Conservation (phyloP, 2,113 vertebrate species). For the Verasper variegatus region DNA sequence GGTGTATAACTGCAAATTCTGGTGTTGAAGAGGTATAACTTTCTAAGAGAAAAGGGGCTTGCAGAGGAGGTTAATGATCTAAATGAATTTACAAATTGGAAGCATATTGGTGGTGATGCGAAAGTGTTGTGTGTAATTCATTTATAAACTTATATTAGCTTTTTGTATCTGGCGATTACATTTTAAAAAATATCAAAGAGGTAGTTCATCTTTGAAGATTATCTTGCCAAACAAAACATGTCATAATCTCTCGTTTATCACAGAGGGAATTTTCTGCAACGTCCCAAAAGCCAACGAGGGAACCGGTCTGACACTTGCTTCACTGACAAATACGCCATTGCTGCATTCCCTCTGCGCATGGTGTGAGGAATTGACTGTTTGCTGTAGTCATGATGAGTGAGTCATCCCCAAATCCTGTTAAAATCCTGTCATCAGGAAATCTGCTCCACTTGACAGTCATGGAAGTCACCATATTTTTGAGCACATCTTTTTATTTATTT, state of each 20-base stretch:
- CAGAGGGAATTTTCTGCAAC: not conserved
- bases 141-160: too few relatives aligned
- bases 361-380: not conserved
- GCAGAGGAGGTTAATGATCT: too few relatives aligned
- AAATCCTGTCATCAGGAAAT: constrained; percentile 32
- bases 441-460: constrained; percentile 32
- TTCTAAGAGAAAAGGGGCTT: too few relatives aligned
- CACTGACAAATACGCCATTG: not conserved
- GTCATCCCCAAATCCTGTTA: constrained; percentile 38
- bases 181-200: too few relatives aligned
- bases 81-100: too few relatives aligned
- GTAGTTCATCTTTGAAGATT: too few relatives aligned
- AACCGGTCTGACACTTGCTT: not conserved
- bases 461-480: constrained; percentile 53
- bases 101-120: too few relatives aligned
- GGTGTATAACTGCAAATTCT: too few relatives aligned
- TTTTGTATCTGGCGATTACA: too few relatives aligned
- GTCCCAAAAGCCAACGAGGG: not conserved
- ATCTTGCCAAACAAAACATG: not conserved
- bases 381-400: constrained; percentile 15
- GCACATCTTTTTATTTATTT: constrained; percentile 19
- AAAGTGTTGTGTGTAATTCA: too few relatives aligned
- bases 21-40: too few relatives aligned
- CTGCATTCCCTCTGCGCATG: not conserved
- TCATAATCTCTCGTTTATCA: not conserved